Base-by-base conservation (phyloP, 2,113 vertebrate genomes). In the Thamnaconus septentrionalis region DNA sequence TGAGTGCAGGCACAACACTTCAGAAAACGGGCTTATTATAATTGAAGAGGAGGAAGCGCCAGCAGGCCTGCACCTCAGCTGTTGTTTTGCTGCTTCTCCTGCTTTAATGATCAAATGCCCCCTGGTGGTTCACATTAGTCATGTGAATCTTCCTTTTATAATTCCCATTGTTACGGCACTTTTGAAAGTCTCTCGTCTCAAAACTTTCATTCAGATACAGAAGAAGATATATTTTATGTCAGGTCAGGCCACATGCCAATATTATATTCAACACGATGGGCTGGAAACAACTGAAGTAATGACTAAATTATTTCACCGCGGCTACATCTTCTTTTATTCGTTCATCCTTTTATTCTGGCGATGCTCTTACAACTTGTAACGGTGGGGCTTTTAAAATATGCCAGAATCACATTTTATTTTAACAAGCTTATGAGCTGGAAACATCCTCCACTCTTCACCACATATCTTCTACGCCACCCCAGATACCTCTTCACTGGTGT, bases 51-150 rank as follows among this genome's bases (percentile, higher is more conserved):
- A 47, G 76, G 78, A 80, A 63, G 65, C 4, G 70, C 77, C 64
- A 62, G 71, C 54, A 80, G 82, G 68, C 31, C 50, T 69, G 56
- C 49, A 53, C 41, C 63, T 79, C 59, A 55, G 69, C 80, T 76
- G 67, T 53, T 72, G 59, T 66, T 76, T 59, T 67, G 3, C 56
- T 59, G 0, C 42, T 76, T 59, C 48, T 73, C 56, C 58, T 79
- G 80, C 73, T 60, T 73, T 76, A 60, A 78, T 85, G 72, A 77
- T 79, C 74, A 85, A 68, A 86, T 69, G 76, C 82, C 85, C 79
- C 69, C 84, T 81, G 69, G 82, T 87, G 88, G 86, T 52, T 66
- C 40, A 58, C 56, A 62, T 7, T 6, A 61, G 52, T 56, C 42
- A 63, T 56, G 54, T 55, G 44, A 53, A 58, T 55, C 69, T 54